These are phyloP conservation scores for Pipistrellus pipistrellus DNA, from an alignment of 2,797 vertebrate genomes.

Conservation along the genomic window DNA sequence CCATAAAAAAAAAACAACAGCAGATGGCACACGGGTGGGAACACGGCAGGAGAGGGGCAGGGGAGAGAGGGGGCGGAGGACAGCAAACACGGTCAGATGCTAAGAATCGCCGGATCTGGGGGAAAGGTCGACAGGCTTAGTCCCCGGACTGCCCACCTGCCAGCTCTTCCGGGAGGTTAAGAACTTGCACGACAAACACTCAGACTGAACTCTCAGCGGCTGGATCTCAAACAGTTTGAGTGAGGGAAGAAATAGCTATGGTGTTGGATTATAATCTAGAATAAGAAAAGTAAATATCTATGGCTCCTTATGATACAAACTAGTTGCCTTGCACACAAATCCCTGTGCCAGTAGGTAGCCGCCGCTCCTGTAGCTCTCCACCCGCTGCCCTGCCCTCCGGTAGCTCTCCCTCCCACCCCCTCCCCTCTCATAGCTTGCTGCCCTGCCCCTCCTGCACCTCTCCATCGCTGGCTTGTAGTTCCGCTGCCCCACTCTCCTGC, in stretches of 20 bases:
- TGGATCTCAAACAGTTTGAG: background rate
- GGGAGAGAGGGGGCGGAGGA: background rate
- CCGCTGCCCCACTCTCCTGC: no score
- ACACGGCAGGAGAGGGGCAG: background rate
- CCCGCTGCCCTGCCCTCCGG: no score
- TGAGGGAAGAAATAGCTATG: background rate
- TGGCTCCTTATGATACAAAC: background rate
- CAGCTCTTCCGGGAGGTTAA: background rate
- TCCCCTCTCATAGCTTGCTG: no score
- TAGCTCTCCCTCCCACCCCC: no score
- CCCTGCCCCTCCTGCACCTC: no score
- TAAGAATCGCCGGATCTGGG: background rate
- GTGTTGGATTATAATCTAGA: background rate
- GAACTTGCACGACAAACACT: background rate
- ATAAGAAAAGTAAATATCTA: background rate
- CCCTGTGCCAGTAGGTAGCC: no score
- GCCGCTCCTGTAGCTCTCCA: no score
- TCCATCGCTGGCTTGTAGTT: no score
- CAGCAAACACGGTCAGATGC: background rate
- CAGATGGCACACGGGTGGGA: constrained; percentile 54
- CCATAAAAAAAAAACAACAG: background rate
- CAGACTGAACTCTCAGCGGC: background rate
- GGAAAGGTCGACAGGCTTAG: background rate
- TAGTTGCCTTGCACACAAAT: no score
- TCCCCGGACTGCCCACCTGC: background rate